A percentile compares a stretch with the other conserved stretches of the same genome.
phyloP scores from a whole-genome alignment of 2,888 invertebrate genomes.

The Agriopis leucophaearia region DNA sequence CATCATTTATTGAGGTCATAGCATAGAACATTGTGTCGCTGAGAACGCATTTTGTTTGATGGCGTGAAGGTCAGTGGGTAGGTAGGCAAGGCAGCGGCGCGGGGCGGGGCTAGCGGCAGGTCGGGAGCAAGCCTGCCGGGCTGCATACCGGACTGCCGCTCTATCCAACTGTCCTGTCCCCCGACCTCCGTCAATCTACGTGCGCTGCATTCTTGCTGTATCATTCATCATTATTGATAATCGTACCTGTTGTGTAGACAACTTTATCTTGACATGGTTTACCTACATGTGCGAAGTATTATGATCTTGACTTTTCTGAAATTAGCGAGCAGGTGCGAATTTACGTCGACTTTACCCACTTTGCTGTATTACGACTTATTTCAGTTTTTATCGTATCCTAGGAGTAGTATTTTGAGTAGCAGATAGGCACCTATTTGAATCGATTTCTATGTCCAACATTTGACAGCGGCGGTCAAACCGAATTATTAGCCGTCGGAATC shows the following conservation, averaged over 20 bases:
- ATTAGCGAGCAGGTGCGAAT: slow-evolving; percentile 6
- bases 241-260: neutral
- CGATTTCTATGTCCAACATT: neutral
- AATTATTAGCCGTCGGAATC: slow-evolving; percentile 10
- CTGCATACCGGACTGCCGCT: slow-evolving; percentile 40
- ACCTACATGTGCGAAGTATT: slow-evolving; percentile 1
- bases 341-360: neutral
- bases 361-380: neutral
- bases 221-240: slow-evolving; percentile 28
- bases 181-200: slow-evolving; percentile 49
- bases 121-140: slow-evolving; percentile 36
- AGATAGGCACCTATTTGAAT: neutral
- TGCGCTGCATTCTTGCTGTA: slow-evolving; percentile 29
- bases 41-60: slow-evolving; percentile 67
- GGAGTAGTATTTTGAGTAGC: neutral
- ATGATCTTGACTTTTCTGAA: neutral
- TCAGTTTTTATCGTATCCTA: neutral
- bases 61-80: slow-evolving; percentile 62
- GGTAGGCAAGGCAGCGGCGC: slow-evolving; percentile 34
- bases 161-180: slow-evolving; percentile 35
- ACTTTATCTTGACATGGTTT: slow-evolving; percentile 14
- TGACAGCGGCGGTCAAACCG: neutral
- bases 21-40: slow-evolving; percentile 63
- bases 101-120: slow-evolving; percentile 37
- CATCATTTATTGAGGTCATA: slow-evolving; percentile 62